Evolutionary conservation across 1,140 invertebrate genomes (phyloP).

Genomic region (Euwallacea fornicatus): DNA sequence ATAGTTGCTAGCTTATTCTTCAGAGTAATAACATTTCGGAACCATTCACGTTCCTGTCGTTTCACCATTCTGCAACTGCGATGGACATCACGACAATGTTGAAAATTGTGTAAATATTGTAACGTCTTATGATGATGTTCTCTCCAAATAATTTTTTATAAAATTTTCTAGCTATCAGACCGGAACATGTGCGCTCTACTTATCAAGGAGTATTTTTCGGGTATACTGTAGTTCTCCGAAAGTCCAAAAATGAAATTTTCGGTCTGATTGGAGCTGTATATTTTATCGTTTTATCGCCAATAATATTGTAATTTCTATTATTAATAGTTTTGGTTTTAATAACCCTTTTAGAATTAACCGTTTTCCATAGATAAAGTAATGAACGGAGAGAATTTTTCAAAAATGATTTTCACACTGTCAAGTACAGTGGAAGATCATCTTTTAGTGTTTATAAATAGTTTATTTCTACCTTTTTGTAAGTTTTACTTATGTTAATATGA

Average conservation of each 20-base stretch:
- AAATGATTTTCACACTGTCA: too few relatives aligned
- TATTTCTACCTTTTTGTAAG: neutral
- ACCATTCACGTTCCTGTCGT: neutral
- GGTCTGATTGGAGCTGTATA: too few relatives aligned
- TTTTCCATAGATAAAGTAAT: neutral
- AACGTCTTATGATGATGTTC: slow-evolving; percentile 13
- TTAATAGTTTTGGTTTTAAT: neutral
- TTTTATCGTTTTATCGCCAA: too few relatives aligned
- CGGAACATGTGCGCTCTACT: neutral
- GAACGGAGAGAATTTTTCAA: too few relatives aligned
- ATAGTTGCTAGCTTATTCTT: slow-evolving; percentile 7
- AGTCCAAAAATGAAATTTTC: too few relatives aligned
- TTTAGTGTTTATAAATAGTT: too few relatives aligned
- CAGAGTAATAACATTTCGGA: neutral
- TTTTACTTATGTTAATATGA: neutral
- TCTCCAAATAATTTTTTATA: slow-evolving; percentile 4
- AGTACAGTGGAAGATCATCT: too few relatives aligned
- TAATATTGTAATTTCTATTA: neutral
- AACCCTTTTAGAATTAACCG: neutral
- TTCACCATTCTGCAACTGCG: neutral
- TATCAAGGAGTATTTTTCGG: too few relatives aligned
- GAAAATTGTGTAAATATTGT: slow-evolving; percentile 9
- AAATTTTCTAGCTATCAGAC: neutral
- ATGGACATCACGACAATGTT: neutral
- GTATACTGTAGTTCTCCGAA: too few relatives aligned